Percentiles rank a stretch among this genome's conserved stretches.
Evolutionary conservation across 2,113 vertebrate genomes (phyloP).

Genomic region (Ptychochromis oligacanthus): DNA sequence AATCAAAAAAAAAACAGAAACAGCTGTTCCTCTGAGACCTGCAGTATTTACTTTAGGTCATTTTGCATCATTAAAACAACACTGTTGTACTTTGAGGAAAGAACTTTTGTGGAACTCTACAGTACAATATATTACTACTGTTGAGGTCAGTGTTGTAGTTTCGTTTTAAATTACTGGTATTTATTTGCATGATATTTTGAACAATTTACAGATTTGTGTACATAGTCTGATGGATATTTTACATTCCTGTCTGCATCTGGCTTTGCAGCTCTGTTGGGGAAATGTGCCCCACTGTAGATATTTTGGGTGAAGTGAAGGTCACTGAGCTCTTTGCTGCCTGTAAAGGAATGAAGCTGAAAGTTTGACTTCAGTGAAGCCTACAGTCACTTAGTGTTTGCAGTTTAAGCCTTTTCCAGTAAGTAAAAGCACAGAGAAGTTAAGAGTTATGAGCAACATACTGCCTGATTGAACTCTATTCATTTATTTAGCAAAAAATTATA

Average conservation of each 20-base stretch:
- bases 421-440: constrained; percentile 58
- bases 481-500: constrained; percentile 35
- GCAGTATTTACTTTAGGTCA: constrained; percentile 27
- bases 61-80: constrained; percentile 43
- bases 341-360: constrained; percentile 50
- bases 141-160: constrained; percentile 72
- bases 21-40: constrained; percentile 33
- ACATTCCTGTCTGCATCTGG: constrained; percentile 63
- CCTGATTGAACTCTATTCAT: constrained; percentile 48
- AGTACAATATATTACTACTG: constrained; percentile 59
- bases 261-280: constrained; percentile 26
- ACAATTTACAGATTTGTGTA: constrained; percentile 64
- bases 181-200: constrained; percentile 78
- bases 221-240: constrained; percentile 64
- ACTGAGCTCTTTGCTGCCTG: constrained; percentile 31
- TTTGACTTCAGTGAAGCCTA: constrained; percentile 79
- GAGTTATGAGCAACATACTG: constrained; percentile 67
- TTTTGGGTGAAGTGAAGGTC: constrained; percentile 23
- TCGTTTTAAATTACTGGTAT: constrained; percentile 62
- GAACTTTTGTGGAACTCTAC: constrained; percentile 55
- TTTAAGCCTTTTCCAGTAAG: constrained; percentile 37
- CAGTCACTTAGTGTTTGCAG: constrained; percentile 49
- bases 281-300: constrained; percentile 27
- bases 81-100: constrained; percentile 42
- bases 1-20: constrained; percentile 16